Conservation (phyloP, 2,888 invertebrate genomes). For the Volucella inanis region DNA sequence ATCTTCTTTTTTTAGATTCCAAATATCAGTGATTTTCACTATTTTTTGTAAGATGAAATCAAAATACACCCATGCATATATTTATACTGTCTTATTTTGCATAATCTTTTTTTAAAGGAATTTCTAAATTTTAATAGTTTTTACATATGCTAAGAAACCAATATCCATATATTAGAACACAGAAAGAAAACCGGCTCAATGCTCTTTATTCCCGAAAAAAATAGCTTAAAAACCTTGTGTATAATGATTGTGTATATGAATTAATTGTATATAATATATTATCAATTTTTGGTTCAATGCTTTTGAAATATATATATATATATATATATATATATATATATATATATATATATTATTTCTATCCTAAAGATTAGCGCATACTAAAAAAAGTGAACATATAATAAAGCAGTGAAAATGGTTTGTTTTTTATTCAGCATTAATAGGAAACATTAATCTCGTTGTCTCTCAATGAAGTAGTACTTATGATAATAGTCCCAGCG, state of each 20-base stretch:
- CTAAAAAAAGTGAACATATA: no score
- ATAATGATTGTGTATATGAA: slow-evolving; percentile 71
- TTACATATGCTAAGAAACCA: neutral
- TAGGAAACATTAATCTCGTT: no score
- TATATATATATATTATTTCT: no score
- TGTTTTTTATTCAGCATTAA: no score
- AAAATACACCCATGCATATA: slow-evolving; percentile 9
- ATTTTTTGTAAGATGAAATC: slow-evolving; percentile 28
- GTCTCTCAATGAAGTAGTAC: no score
- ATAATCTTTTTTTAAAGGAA: slow-evolving; percentile 14
- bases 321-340: no score
- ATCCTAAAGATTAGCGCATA: no score
- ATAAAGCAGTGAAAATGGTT: no score
- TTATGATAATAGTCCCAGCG: no score
- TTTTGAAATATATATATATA: slow-evolving; percentile 11
- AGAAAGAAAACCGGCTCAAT: slow-evolving; percentile 41
- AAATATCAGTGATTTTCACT: slow-evolving; percentile 25
- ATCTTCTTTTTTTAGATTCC: slow-evolving; percentile 45
- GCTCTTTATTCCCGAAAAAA: slow-evolving; percentile 64
- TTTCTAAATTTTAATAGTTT: slow-evolving; percentile 14
- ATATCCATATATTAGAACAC: slow-evolving; percentile 2
- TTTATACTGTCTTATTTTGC: slow-evolving; percentile 13
- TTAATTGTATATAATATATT: slow-evolving; percentile 74
- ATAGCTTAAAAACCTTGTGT: slow-evolving; percentile 62
- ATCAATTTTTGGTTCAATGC: slow-evolving; percentile 65